Conservation (phyloP, 2,888 invertebrate species). For the Drosophila lutescens region DNA sequence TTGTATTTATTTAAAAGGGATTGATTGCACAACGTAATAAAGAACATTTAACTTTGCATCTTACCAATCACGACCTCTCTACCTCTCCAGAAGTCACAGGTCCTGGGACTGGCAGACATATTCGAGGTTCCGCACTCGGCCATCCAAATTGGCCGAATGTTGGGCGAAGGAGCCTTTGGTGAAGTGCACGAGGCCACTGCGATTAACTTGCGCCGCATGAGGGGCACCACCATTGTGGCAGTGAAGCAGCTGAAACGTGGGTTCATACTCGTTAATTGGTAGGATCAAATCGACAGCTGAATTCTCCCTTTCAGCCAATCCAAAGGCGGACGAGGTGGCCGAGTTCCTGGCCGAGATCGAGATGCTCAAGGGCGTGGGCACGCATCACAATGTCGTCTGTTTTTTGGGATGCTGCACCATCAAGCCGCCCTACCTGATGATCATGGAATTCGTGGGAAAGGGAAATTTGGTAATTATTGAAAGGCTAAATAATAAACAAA, state of each 20-base stretch:
- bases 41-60: neutral
- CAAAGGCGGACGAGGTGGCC: conserved; percentile 86
- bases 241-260: conserved; percentile 90
- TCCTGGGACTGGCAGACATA: conserved; percentile 76
- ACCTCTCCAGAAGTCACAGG: conserved; percentile 75
- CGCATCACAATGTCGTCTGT: conserved; percentile 90
- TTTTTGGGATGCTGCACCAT: conserved; percentile 90
- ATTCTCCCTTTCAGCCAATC: conserved; percentile 84
- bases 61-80: neutral
- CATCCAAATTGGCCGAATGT: conserved; percentile 83
- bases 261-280: conserved; percentile 11
- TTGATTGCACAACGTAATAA: too few relatives aligned
- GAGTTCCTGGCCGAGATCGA: conserved; percentile 91
- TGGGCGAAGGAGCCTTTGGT: conserved; percentile 92
- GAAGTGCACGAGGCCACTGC: conserved; percentile 89
- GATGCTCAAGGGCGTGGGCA: conserved; percentile 91
- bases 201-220: conserved; percentile 85
- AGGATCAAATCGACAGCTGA: neutral
- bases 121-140: conserved; percentile 82
- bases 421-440: conserved; percentile 88
- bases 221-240: conserved; percentile 87
- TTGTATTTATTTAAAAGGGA: too few relatives aligned
- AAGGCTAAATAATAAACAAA: neutral
- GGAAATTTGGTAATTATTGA: conserved; percentile 86
- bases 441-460: conserved; percentile 91